These are phyloP conservation scores for Chalcosyrphus nemorum DNA, from an alignment of 2,888 invertebrate species.

Conservation along the genomic window DNA sequence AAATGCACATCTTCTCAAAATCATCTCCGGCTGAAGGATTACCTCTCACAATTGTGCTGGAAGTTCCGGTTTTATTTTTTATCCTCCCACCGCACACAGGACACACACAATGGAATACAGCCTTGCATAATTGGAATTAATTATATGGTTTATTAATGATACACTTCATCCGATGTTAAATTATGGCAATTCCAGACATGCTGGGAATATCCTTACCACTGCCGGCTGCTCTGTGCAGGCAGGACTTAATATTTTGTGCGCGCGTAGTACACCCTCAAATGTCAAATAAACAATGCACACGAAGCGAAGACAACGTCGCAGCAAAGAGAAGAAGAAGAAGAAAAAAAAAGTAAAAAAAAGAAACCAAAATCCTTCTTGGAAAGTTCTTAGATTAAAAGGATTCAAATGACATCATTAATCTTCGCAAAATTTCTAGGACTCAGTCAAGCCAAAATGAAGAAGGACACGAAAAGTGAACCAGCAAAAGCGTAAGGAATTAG, in stretches of 20 bases:
- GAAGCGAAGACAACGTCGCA: not conserved
- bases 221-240: not conserved
- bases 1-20: slow-evolving; percentile 7
- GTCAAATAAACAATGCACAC: slow-evolving; percentile 30
- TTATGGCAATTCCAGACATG: slow-evolving; percentile 24
- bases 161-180: slow-evolving; percentile 38
- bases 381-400: slow-evolving; percentile 54
- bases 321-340: not conserved
- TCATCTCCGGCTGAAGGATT: slow-evolving; percentile 42
- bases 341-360: not conserved
- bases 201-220: not conserved
- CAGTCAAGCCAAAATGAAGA: slow-evolving; percentile 47
- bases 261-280: slow-evolving; percentile 19
- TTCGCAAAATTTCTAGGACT: slow-evolving; percentile 50
- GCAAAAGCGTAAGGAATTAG: slow-evolving; percentile 32
- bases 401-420: slow-evolving; percentile 69
- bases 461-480: slow-evolving; percentile 35
- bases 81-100: not conserved
- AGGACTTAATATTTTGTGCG: slow-evolving; percentile 48
- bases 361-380: not conserved
- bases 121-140: slow-evolving; percentile 61
- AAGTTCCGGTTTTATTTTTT: slow-evolving; percentile 37
- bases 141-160: slow-evolving; percentile 63
- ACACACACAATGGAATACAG: slow-evolving; percentile 1
- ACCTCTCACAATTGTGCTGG: slow-evolving; percentile 38